Conservation (phyloP, 2,797 vertebrate genomes). For the Myotis planiceps region DNA sequence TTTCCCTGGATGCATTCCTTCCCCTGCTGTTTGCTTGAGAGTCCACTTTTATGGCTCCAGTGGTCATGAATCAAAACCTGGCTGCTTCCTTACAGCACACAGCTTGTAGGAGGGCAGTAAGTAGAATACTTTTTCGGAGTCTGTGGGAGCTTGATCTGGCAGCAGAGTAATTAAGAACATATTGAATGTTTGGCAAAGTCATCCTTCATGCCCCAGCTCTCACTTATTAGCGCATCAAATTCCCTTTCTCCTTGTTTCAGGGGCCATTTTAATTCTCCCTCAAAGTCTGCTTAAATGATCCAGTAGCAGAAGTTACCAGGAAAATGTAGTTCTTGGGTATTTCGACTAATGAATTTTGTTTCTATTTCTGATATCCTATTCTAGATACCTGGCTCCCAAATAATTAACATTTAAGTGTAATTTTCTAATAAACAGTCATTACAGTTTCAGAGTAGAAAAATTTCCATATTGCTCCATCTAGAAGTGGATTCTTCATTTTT, state of each 20-base stretch:
- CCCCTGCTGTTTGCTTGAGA: neutral
- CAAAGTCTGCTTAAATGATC: neutral
- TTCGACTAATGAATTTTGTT: neutral
- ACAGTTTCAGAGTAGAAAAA: neutral
- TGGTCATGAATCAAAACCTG: neutral
- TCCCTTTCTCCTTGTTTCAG: neutral
- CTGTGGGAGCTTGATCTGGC: neutral
- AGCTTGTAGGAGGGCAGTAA: neutral
- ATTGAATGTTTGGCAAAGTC: neutral
- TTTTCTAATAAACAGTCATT: constrained; percentile 37
- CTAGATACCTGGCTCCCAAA: neutral
- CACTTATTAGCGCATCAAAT: neutral
- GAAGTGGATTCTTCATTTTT: constrained; percentile 10
- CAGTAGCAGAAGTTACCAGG: neutral
- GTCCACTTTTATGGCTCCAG: neutral
- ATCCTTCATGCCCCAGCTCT: neutral
- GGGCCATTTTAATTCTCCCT: neutral
- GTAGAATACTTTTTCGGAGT: neutral
- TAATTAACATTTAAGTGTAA: neutral
- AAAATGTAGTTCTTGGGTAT: neutral
- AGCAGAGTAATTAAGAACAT: neutral
- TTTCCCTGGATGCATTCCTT: neutral
- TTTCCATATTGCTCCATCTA: neutral
- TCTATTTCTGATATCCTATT: neutral
- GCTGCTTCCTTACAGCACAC: neutral